Percentiles rank a stretch among this genome's conserved stretches.
Evolutionary conservation across 2,888 invertebrate genomes (phyloP).

Genomic region (Plagodis pulveraria): DNA sequence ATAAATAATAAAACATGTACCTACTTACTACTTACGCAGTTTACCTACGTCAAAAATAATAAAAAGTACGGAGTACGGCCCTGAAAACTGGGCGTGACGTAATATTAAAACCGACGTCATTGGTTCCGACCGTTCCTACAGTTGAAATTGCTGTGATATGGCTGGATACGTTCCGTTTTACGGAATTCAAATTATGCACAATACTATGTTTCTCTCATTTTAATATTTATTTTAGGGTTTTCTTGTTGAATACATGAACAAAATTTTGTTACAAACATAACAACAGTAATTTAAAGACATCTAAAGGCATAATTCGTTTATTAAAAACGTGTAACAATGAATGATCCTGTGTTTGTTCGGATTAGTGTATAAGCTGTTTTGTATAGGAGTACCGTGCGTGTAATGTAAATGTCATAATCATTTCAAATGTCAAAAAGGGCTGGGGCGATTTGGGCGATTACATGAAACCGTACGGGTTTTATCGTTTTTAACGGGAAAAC

Average conservation of each 20-base stretch:
- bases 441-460: constrained; percentile 59
- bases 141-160: constrained; percentile 22
- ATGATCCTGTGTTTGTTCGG: constrained; percentile 42
- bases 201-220: no score
- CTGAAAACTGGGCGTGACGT: constrained; percentile 81
- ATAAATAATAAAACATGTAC: no score
- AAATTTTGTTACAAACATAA: no score
- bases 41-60: constrained; percentile 66
- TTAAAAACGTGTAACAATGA: background rate
- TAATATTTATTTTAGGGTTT: no score
- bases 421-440: constrained; percentile 73
- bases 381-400: constrained; percentile 52
- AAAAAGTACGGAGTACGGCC: constrained; percentile 65
- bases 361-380: constrained; percentile 43
- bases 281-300: no score
- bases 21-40: constrained; percentile 19
- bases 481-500: constrained; percentile 56
- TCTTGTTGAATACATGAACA: no score
- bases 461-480: constrained; percentile 52
- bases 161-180: constrained; percentile 59
- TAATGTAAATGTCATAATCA: constrained; percentile 56
- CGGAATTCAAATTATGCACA: constrained; percentile 5
- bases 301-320: no score
- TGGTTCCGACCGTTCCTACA: constrained; percentile 51
- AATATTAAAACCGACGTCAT: constrained; percentile 67